Evolutionary conservation across 64 coral and sea anemone genomes (phyloP), one percentile per base, ranked within the genome.

Genomic region (Stylophora pistillata): DNA sequence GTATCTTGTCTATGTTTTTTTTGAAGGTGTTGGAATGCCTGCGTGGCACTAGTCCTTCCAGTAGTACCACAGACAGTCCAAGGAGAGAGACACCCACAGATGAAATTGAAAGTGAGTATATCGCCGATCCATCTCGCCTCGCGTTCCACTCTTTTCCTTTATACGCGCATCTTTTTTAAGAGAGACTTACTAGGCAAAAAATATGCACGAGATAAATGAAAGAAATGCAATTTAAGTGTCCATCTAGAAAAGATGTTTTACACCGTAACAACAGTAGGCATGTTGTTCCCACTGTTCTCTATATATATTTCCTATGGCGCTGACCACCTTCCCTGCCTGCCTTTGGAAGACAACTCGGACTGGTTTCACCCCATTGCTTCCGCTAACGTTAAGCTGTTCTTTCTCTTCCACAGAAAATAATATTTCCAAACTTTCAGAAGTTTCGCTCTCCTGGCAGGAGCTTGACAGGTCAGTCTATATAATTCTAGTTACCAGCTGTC

Each of bases 51-150:
- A 93, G 91, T 66, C 91, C 91, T 5, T 82, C 91, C 21, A 88
- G 86, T 23, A 96, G 95, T 56, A 84, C 54, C 56, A 88, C 89
- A 81, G 88, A 77, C 55, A 95, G 94, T 57, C 94, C 94, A 78
- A 65, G 54, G 68, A 82, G 95, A 70, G 47, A 72, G 21, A 97
- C 87, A 25, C 95, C 95, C 27, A 97, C 95, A 4, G 95, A 97
- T 17, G 95, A 97, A 73, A 89, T 97, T 29, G 91, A 97, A 90
- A 81, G 95, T 97, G 78, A 15, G 91, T 87, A 27, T 29, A 30
- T 86, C 12, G 37, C 37, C 7, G 3, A 47, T 7, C 37, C 37
- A 47, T 47, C 37, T 47, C 37, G 37, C 37, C 37, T 47, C 37
- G 37, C 7, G 37, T 3, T 47, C 7, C 37, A 47, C 7, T 47